Percentiles rank a stretch among this genome's conserved stretches.
phyloP scores from a whole-genome alignment of 2,888 invertebrate species.

The Formica aserva region DNA sequence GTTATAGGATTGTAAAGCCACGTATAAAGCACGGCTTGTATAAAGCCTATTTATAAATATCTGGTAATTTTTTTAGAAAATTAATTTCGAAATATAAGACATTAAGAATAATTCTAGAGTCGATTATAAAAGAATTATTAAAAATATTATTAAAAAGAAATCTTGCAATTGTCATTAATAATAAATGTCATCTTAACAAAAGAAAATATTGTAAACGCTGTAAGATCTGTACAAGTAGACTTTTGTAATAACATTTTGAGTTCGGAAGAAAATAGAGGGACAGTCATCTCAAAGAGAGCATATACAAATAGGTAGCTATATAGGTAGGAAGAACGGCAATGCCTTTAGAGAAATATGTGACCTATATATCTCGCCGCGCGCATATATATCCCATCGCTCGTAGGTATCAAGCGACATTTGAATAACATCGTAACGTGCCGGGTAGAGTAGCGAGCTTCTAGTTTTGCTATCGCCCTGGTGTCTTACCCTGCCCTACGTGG shows the following conservation, averaged over 20 bases:
- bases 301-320: not conserved
- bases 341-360: slow-evolving; percentile 45
- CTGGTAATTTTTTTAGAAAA: not conserved
- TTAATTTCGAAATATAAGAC: not conserved
- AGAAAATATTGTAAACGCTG: not conserved
- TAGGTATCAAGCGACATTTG: slow-evolving; percentile 51
- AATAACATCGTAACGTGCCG: slow-evolving; percentile 48
- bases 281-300: not conserved
- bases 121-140: not conserved
- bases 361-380: slow-evolving; percentile 46
- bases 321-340: not conserved
- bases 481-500: slow-evolving; percentile 36
- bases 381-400: slow-evolving; percentile 34
- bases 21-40: not conserved
- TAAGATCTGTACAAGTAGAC: not conserved
- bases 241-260: not conserved
- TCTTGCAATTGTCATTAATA: not conserved
- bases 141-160: not conserved
- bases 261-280: not conserved
- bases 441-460: slow-evolving; percentile 24
- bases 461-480: slow-evolving; percentile 41
- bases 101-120: not conserved
- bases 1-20: not conserved
- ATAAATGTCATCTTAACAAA: not conserved
- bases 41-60: not conserved